Evolutionary conservation across 30 jellyfish, hydroid and myxozoan species (phyloP).

Genomic region (Kudoa iwatai): DNA sequence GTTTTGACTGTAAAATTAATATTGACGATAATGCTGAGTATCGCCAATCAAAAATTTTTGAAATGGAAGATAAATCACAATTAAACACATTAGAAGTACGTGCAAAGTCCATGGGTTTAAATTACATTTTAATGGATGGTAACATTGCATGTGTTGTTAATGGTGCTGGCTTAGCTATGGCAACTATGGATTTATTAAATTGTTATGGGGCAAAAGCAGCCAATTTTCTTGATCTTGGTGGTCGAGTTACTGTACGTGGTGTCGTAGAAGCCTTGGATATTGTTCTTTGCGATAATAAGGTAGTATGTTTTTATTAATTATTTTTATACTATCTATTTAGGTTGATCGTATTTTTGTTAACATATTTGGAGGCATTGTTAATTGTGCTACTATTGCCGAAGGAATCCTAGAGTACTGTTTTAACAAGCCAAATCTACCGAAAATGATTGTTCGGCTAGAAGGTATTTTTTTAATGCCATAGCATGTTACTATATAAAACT

Average conservation of each 20-base stretch:
- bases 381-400: constrained; percentile 64
- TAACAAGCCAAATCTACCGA: too few relatives aligned
- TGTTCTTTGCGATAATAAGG: constrained; percentile 31
- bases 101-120: constrained; percentile 38
- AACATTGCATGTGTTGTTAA: constrained; percentile 75
- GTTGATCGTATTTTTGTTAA: constrained; percentile 59
- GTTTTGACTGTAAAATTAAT: constrained; percentile 75
- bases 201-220: constrained; percentile 83
- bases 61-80: constrained; percentile 47
- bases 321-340: constrained; percentile 3
- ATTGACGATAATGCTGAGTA: constrained; percentile 79
- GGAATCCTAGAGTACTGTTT: too few relatives aligned
- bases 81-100: constrained; percentile 46
- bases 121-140: constrained; percentile 71
- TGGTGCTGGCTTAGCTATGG: constrained; percentile 99
- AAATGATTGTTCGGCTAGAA: too few relatives aligned
- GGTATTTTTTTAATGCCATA: too few relatives aligned
- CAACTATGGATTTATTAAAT: constrained; percentile 71
- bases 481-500: too few relatives aligned
- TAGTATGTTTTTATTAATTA: too few relatives aligned
- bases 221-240: constrained; percentile 81
- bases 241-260: constrained; percentile 72
- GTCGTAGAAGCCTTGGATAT: constrained; percentile 61
- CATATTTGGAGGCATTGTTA: constrained; percentile 93
- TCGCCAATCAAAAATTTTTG: constrained; percentile 44